Evolutionary conservation across 2,113 vertebrate genomes (phyloP).

Genomic region (Notothenia rossii): DNA sequence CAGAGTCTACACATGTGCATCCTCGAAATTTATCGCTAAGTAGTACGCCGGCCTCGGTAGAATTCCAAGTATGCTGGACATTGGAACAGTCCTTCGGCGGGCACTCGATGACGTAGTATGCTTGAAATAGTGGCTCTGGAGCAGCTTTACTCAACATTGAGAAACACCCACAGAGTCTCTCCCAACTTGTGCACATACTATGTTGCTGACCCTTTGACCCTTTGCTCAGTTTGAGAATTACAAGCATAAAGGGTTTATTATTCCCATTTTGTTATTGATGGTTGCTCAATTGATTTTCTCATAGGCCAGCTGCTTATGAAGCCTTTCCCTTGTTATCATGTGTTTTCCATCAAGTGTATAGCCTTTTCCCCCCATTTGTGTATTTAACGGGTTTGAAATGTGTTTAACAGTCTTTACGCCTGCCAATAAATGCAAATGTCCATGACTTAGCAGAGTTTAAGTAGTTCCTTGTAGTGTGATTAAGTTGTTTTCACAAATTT

Average conservation of each 20-base stretch:
- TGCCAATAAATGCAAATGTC: constrained; percentile 6
- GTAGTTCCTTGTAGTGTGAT: background rate
- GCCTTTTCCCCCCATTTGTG: background rate
- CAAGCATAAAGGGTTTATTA: background rate
- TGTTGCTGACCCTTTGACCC: background rate
- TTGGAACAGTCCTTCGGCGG: no score
- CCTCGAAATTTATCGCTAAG: no score
- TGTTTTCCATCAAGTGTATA: background rate
- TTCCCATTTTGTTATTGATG: background rate
- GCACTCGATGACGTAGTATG: no score
- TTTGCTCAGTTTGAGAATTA: background rate
- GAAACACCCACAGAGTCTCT: background rate
- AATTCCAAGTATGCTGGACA: no score
- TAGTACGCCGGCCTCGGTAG: no score
- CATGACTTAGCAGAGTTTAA: background rate
- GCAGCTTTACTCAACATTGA: no score
- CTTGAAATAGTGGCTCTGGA: no score
- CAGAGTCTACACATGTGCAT: no score
- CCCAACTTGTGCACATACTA: background rate
- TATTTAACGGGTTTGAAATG: background rate
- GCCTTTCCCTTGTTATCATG: background rate
- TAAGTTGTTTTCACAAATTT: background rate
- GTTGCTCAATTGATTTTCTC: background rate
- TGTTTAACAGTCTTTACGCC: background rate
- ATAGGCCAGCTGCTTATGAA: background rate